Percentiles rank a stretch among this genome's conserved stretches.
Evolutionary conservation across 2,888 invertebrate species (phyloP).

Genomic region (Priocnemis perturbator): DNA sequence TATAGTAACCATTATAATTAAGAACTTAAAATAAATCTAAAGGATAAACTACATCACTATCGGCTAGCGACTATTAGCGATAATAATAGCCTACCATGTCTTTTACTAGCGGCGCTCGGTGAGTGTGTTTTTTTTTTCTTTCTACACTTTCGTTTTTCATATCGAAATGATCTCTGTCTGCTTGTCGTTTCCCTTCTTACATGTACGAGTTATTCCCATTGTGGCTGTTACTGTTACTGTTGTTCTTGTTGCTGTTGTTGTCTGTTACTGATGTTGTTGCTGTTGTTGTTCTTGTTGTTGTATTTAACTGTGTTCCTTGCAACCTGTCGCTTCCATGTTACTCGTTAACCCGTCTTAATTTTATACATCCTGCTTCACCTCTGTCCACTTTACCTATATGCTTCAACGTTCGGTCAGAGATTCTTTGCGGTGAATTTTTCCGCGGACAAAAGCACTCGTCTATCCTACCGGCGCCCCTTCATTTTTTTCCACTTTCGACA

Average conservation of each 20-base stretch:
- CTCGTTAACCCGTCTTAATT: neutral
- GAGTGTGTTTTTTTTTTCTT: conserved; percentile 48
- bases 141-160: conserved; percentile 24
- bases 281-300: conserved; percentile 15
- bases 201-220: conserved; percentile 12
- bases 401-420: too few species aligned
- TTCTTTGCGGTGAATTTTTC: neutral
- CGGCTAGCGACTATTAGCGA: conserved; percentile 68
- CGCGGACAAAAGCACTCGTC: neutral
- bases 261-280: conserved; percentile 20
- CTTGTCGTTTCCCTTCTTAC: conserved; percentile 4
- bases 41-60: conserved; percentile 68
- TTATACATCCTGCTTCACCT: conserved; percentile 16
- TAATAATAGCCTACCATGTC: conserved; percentile 67
- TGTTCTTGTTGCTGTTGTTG: conserved; percentile 25
- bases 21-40: conserved; percentile 72
- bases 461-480: conserved; percentile 21
- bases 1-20: conserved; percentile 49
- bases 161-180: neutral
- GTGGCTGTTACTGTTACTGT: conserved; percentile 16
- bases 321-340: conserved; percentile 31
- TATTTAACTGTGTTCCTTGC: conserved; percentile 30
- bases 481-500: conserved; percentile 23
- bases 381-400: conserved; percentile 1
- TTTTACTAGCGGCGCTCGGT: conserved; percentile 63